phyloP scores from a whole-genome alignment of 2,888 invertebrate genomes.

The Drosophila sordidula region DNA sequence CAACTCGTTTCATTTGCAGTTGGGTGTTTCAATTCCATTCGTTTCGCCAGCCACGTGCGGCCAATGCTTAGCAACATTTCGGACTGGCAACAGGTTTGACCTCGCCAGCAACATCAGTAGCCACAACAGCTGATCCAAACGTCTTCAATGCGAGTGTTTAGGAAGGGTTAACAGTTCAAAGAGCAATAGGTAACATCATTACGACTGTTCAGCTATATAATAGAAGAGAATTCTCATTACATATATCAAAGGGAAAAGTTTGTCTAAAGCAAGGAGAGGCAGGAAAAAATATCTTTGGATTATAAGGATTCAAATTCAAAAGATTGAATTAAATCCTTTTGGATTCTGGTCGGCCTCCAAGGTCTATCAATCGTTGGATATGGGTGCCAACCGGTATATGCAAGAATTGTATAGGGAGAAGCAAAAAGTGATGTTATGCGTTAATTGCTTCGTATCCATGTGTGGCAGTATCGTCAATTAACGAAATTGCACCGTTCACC shows the following conservation, averaged over 20 bases:
- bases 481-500: constrained; percentile 98
- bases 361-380: constrained; percentile 88
- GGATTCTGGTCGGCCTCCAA: no score
- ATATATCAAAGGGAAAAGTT: no score
- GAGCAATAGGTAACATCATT: background rate
- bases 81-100: constrained; percentile 50
- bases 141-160: background rate
- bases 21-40: constrained; percentile 37
- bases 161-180: background rate
- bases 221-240: no score
- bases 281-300: no score
- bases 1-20: constrained; percentile 21
- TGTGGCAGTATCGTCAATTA: constrained; percentile 99
- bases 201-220: background rate
- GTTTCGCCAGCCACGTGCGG: constrained; percentile 40
- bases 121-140: constrained; percentile 13
- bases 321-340: no score
- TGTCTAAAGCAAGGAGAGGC: no score
- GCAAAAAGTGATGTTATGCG: constrained; percentile 99
- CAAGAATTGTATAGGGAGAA: constrained; percentile 99
- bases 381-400: constrained; percentile 99
- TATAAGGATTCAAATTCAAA: no score
- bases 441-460: constrained; percentile 97
- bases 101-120: constrained; percentile 15
- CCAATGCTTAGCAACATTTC: constrained; percentile 48